These are phyloP conservation scores for Zeus faber DNA, from an alignment of 2,113 vertebrate species.

Conservation along the genomic window DNA sequence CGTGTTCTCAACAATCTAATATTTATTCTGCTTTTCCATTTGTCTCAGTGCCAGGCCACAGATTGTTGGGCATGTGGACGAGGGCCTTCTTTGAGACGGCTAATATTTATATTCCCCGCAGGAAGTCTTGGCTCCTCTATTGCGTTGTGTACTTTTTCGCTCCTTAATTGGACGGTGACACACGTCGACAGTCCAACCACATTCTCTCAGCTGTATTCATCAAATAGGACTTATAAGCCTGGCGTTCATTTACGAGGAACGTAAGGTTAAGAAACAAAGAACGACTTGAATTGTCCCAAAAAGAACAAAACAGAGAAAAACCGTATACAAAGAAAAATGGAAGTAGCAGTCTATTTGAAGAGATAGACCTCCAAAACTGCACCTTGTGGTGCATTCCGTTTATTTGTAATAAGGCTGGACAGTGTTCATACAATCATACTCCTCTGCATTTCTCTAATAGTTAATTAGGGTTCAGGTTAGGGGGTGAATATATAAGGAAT, in stretches of 20 bases:
- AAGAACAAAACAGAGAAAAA: neutral
- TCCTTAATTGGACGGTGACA: constrained; percentile 10
- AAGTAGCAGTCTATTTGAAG: no score
- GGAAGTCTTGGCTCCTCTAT: constrained; percentile 13
- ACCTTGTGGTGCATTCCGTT: no score
- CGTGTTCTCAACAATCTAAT: constrained; percentile 3
- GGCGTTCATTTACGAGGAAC: neutral
- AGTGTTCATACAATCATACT: no score
- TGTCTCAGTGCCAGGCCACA: constrained; percentile 7
- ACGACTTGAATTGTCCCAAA: neutral
- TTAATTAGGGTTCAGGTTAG: no score
- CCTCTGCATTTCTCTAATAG: no score
- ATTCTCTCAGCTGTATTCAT: neutral
- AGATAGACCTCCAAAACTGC: no score
- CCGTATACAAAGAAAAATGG: constrained; percentile 1
- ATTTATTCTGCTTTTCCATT: constrained; percentile 10
- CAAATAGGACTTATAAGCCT: neutral
- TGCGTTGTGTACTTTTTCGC: constrained; percentile 13
- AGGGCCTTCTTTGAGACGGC: constrained; percentile 9
- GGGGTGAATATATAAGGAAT: no score
- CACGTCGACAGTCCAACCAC: neutral
- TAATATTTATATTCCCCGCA: constrained; percentile 37
- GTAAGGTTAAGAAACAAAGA: neutral
- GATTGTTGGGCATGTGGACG: constrained; percentile 23
- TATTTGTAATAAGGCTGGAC: no score